Base-by-base conservation (phyloP, 2,113 vertebrate genomes). In the Chinchilla lanigera region DNA sequence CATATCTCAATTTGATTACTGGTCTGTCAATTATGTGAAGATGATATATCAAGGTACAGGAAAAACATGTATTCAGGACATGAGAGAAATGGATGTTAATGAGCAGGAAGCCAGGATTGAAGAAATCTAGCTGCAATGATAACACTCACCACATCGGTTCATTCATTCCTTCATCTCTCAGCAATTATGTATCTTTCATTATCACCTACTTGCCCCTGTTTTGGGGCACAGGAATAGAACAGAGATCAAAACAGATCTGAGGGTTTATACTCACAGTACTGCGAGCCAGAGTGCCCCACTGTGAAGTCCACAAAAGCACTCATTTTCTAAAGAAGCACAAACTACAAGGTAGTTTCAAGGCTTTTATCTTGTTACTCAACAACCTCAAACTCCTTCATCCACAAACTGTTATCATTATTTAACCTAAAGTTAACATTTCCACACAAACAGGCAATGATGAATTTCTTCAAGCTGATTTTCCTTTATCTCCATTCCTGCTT, bases 141-240 rank as follows among this genome's bases (percentile, higher is more conserved):
- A 69, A 33, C 12, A n/a, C 17, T 44, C 0, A 2, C 22, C 41
- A 19, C 9, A 17, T 41, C 17, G 52, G 0, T 60, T 60, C 5
- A 17, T 20, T 52, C 1, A 35, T 85, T 33, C 16, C 19, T 20
- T 47, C n/a, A n/a, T 16, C 8, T 14, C 30, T 54, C 83, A 38
- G 14, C 54, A 38, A 4, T 35, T 4, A 73, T 44, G 5, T n/a
- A 9, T n/a, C 2, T 30, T 52, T 65, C 13, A 1, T 13, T 54
- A 20, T 38, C 47, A 19, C 0, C 2, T 44, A 13, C 28, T 44
- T 94, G 1, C 13, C 47, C 33, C 12, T 63, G 5, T 84, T 91
- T 7, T 1, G 1, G 3, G 81, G 5, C 13, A n/a, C 41, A 88
- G 38, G 10, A 9, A n/a, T 0, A 35, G 17, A n/a, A 0, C 19